phyloP scores from a whole-genome alignment of 1,140 invertebrate species.

The Brachystomella parvula region DNA sequence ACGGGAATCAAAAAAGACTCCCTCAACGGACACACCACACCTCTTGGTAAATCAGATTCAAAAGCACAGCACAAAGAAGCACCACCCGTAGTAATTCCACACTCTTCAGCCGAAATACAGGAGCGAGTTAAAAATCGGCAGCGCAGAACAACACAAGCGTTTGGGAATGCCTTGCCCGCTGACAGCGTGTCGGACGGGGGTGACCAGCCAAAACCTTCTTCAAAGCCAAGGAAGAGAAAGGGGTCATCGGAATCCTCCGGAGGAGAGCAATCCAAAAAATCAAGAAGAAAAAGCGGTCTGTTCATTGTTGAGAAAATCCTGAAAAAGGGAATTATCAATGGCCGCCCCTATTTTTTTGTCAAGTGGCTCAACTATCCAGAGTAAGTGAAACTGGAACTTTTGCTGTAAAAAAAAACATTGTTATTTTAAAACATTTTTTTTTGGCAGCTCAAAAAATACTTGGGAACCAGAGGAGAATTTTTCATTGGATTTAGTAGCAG shows the following conservation, averaged over 20 bases:
- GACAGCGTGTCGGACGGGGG: neutral
- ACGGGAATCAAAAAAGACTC: neutral
- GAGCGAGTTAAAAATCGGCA: slow-evolving; percentile 3
- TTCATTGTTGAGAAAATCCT: slow-evolving; percentile 1
- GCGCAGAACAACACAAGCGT: neutral
- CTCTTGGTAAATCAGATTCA: slow-evolving; percentile 4
- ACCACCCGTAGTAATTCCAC: neutral
- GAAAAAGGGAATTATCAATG: slow-evolving; percentile 2
- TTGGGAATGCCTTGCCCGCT: neutral
- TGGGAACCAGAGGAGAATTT: slow-evolving; percentile 2
- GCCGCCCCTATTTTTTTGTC: neutral
- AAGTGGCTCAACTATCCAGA: slow-evolving; percentile 7
- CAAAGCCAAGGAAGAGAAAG: neutral
- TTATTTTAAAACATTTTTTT: no score
- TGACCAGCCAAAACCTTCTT: neutral
- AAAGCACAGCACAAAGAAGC: neutral
- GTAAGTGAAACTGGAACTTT: neutral
- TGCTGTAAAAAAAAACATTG: neutral
- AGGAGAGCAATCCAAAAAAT: neutral
- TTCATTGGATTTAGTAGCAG: neutral
- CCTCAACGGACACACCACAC: no score
- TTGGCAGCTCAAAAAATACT: neutral
- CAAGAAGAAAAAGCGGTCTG: neutral
- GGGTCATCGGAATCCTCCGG: neutral
- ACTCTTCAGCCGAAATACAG: slow-evolving; percentile 7